Conservation (phyloP, 2,113 vertebrate species). For the Calidris pugnax region DNA sequence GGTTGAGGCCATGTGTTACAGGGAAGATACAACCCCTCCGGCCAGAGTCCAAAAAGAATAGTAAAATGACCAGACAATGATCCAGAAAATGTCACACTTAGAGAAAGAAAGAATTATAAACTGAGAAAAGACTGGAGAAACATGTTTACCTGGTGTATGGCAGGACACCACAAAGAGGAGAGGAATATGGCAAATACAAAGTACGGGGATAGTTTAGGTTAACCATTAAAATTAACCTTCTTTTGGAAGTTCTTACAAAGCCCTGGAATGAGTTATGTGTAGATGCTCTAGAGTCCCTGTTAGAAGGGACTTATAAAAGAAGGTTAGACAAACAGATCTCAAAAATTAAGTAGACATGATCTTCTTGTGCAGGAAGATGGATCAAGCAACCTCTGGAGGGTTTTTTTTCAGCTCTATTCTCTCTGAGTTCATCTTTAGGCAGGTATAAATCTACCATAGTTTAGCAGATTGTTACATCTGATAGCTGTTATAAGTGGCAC, state of each 20-base stretch:
- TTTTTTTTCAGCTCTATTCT: neutral
- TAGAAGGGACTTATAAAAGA: neutral
- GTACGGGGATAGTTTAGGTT: neutral
- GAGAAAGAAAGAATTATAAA: neutral
- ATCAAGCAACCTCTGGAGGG: neutral
- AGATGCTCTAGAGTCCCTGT: neutral
- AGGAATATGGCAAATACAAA: neutral
- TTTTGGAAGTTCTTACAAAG: neutral
- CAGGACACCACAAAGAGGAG: neutral
- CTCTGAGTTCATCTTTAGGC: neutral
- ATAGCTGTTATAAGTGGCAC: conserved; percentile 12
- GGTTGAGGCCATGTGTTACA: neutral
- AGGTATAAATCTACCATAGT: neutral
- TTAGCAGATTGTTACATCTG: neutral
- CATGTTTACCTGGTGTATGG: neutral
- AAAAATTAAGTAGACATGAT: neutral
- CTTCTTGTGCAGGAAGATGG: neutral
- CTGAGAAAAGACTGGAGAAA: neutral
- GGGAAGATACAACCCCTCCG: neutral
- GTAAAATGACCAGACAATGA: neutral
- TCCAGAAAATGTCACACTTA: neutral
- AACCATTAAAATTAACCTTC: neutral
- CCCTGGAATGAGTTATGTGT: neutral
- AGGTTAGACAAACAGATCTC: neutral
- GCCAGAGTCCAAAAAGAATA: neutral